Evolutionary conservation across 1,140 invertebrate genomes (phyloP), one percentile per base, ranked within the genome.

Genomic region (Pseudomyrmex cubaensis): DNA sequence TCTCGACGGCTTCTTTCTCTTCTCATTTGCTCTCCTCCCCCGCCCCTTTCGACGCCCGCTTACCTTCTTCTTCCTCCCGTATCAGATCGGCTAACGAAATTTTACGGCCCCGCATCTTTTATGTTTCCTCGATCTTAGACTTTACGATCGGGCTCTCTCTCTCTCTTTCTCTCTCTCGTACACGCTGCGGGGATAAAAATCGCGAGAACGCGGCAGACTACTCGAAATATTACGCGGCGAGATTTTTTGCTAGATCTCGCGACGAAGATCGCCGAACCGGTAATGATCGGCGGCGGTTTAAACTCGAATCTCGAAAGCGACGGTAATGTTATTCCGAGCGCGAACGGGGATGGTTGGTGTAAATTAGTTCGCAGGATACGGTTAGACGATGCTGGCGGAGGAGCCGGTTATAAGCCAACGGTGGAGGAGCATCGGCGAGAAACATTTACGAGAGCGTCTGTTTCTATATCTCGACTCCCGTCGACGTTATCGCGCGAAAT

Each of bases 51-150:
- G 78, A 83, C 46, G 63, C 78, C 62, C 63, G 50, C 5, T 77
- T 85, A 62, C 75, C 61, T 59, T 54, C 64, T 67, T 22, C 22
- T 22, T 66, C 15, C n/a, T 61, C 63, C 22, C 56, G 67, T 87
- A 74, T 67, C 76, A 77, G 76, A 82, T 87, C 86, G 70, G 52
- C 76, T 87, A 88, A 76, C 78, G 57, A 84, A 84, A 84, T 85
- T 88, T 88, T 88, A 88, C 76, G 63, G 17, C 66, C 73, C 56
- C 54, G 80, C 52, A 66, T 57, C 67, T 64, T 85, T 69, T 76
- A 54, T 74, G 48, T 66, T 44, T 63, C 25, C 80, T 52, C 74
- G 59, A 76, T 87, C 83, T 70, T 82, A 56, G 75, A 76, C 59
- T 80, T 87, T 87, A 87, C 77, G 70, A 52, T 69, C 63, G 63